Base-by-base conservation (phyloP, 2,113 vertebrate species). In the Campylorhamphus procurvoides region DNA sequence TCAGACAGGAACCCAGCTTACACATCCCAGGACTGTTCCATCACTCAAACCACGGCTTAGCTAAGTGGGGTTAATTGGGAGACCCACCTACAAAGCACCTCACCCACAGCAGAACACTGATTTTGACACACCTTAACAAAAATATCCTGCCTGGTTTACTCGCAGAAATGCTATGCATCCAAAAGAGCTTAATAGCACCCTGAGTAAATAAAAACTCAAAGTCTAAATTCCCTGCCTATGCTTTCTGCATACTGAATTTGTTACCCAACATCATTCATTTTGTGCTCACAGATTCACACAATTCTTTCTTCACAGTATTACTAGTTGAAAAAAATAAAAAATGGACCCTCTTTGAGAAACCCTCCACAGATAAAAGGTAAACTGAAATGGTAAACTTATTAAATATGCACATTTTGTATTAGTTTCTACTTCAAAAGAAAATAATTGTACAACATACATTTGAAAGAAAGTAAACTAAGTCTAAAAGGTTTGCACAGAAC, bases 341-440 rank as follows among this genome's bases (percentile, higher is more conserved):
- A 49, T 7, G 24, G 67, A 67, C 82, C 85, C 62, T 44, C 66
- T 86, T 63, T 0, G 3, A 91, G 50, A 71, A 85, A 83, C 59
- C 52, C 47, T 74, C 52, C 35, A 24, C 67, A 92, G 82, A 95
- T 88, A 93, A 94, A 96, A 88, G 79, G 82, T 96, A 96, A 96
- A 95, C 47, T 86, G 46, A 67, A 84, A 93, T 62, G 85, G 87
- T 83, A 96, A 88, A 94, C 67, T 86, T 74, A 93, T 88, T 79
- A 88, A 87, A 94, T 81, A 96, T 91, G 89, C 87, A 95, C 75
- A 91, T 95, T 94, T 84, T 87, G 59, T 80, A 93, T 96, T 85
- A 44, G 75, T 84, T 91, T 74, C 67, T 73, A 83, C 89, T 96
- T 96, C 94, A 96, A 94, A 96, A 94, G 87, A 67, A 94, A 91